These are phyloP conservation scores for Hirtodrosophila confusa DNA, from an alignment of 2,888 invertebrate species.

Conservation along the genomic window DNA sequence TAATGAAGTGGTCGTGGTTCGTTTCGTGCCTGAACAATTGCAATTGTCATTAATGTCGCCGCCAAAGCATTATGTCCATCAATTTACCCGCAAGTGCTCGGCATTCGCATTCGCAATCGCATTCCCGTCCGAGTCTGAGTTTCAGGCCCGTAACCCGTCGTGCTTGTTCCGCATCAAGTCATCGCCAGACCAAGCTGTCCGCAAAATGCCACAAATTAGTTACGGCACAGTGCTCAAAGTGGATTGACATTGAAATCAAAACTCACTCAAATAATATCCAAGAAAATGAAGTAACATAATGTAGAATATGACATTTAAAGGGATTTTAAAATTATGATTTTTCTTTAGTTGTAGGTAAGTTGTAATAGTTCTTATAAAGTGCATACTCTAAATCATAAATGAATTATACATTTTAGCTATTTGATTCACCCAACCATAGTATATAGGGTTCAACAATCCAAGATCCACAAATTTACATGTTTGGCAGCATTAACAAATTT, in stretches of 20 bases:
- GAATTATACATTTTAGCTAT: too few relatives aligned
- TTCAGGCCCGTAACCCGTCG: constrained; percentile 6
- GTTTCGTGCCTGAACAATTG: constrained; percentile 68
- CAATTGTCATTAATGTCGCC: constrained; percentile 65
- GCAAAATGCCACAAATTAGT: constrained; percentile 3
- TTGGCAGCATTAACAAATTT: too few relatives aligned
- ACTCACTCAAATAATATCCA: neutral
- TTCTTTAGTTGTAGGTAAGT: too few relatives aligned
- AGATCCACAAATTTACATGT: too few relatives aligned
- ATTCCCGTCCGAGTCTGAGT: neutral
- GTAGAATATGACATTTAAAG: too few relatives aligned
- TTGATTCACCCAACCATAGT: too few relatives aligned
- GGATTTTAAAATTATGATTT: too few relatives aligned
- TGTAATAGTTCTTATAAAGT: too few relatives aligned
- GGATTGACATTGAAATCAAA: neutral
- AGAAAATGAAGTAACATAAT: too few relatives aligned
- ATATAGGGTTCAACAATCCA: too few relatives aligned
- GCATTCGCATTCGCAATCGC: neutral
- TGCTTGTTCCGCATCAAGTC: constrained; percentile 15
- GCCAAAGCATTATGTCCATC: constrained; percentile 67
- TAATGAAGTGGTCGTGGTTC: constrained; percentile 65
- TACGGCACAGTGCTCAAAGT: constrained; percentile 19
- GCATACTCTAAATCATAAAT: too few relatives aligned
- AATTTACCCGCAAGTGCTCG: constrained; percentile 62
- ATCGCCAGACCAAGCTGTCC: constrained; percentile 4